These are phyloP conservation scores for Chironex yamaguchii DNA, from an alignment of 30 jellyfish, hydroid and myxozoan species.

Conservation along the genomic window DNA sequence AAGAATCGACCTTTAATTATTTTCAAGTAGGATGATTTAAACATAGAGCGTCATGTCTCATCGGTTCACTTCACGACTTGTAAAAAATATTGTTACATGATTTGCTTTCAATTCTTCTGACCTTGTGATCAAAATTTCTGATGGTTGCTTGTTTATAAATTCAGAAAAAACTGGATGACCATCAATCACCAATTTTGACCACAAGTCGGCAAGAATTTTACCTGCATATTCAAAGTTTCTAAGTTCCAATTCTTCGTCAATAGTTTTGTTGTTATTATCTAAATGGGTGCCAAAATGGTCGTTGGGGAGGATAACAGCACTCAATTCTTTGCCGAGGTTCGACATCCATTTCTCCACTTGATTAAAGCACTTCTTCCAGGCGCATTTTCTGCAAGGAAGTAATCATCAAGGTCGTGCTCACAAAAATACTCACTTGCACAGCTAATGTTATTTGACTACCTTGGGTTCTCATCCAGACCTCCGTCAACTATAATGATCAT, in stretches of 20 bases:
- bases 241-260: slow-evolving; percentile 66
- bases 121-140: slow-evolving; percentile 47
- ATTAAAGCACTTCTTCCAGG: slow-evolving; percentile 74
- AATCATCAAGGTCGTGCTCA: slow-evolving; percentile 72
- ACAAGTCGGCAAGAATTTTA: slow-evolving; percentile 57
- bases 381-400: slow-evolving; percentile 77
- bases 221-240: slow-evolving; percentile 51
- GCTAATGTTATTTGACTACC: slow-evolving; percentile 62
- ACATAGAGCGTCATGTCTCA: slow-evolving; percentile 41
- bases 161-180: slow-evolving; percentile 73
- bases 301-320: slow-evolving; percentile 70
- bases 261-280: slow-evolving; percentile 58
- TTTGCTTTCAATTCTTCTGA: slow-evolving; percentile 54
- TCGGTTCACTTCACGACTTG: slow-evolving; percentile 72
- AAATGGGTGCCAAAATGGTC: slow-evolving; percentile 64
- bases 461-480: slow-evolving; percentile 76
- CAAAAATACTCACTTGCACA: slow-evolving; percentile 70
- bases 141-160: slow-evolving; percentile 35
- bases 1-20: slow-evolving; percentile 43
- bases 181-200: slow-evolving; percentile 67
- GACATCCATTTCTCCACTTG: slow-evolving; percentile 72
- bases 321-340: slow-evolving; percentile 68
- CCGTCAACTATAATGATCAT: slow-evolving; percentile 63
- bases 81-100: slow-evolving; percentile 61
- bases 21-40: slow-evolving; percentile 32